Conservation (phyloP, 1,140 invertebrate species). For the Hypsibius dujardini region DNA sequence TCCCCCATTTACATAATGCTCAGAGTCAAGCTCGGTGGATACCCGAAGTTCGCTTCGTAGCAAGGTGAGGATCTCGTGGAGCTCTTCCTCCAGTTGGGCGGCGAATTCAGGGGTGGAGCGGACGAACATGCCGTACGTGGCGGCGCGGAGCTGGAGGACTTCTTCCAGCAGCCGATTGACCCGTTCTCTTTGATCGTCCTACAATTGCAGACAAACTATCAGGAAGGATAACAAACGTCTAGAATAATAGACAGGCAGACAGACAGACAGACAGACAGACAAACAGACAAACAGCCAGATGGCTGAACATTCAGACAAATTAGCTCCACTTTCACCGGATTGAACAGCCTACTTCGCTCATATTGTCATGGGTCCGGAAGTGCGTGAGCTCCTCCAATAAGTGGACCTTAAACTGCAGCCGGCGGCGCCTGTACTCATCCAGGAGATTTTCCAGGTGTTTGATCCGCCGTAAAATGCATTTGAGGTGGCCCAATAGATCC, state of each 20-base stretch:
- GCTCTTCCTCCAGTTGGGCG: neutral
- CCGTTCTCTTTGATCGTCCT: conserved; percentile 13
- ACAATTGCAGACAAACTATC: neutral
- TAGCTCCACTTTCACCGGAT: neutral
- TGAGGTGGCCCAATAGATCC: neutral
- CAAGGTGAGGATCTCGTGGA: conserved; percentile 1
- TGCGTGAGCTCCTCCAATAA: conserved; percentile 6
- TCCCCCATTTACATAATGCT: neutral
- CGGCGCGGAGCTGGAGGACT: neutral
- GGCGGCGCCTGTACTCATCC: neutral
- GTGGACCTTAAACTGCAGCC: conserved; percentile 3
- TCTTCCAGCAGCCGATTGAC: conserved; percentile 12
- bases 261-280: neutral
- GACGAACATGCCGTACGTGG: conserved; percentile 4
- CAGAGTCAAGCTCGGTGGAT: neutral
- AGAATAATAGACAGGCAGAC: neutral
- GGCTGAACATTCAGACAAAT: neutral
- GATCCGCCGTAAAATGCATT: neutral
- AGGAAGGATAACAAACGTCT: neutral
- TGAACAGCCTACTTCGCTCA: neutral
- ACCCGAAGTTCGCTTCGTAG: conserved; percentile 10
- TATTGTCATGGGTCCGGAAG: conserved; percentile 13
- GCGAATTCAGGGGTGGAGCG: conserved; percentile 7
- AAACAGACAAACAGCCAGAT: neutral
- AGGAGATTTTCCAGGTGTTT: neutral